These are phyloP conservation scores for Aegithalos caudatus DNA, from an alignment of 2,113 vertebrate species.

Conservation along the genomic window DNA sequence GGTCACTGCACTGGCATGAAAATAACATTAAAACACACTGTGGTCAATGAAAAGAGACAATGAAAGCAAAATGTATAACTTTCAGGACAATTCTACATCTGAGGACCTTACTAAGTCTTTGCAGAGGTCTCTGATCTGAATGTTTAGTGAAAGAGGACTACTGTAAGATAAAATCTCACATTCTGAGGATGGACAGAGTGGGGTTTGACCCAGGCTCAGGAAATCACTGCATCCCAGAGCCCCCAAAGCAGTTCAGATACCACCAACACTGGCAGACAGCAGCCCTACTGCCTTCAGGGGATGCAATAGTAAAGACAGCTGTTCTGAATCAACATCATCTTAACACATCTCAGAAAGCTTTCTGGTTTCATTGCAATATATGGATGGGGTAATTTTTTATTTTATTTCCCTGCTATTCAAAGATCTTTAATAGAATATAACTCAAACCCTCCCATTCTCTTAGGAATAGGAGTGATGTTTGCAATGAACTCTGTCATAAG, in stretches of 20 bases:
- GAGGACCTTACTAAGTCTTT: not conserved
- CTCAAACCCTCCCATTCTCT: not conserved
- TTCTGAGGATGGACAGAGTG: fast-evolving
- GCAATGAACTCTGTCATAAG: not conserved
- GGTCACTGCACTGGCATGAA: not conserved
- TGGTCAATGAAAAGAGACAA: not conserved
- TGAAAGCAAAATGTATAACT: not conserved
- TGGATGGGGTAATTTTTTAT: not conserved
- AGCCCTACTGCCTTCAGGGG: not conserved
- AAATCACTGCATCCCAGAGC: not conserved
- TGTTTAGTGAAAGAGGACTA: not conserved
- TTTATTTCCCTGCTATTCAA: not conserved
- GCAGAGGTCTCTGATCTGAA: not conserved
- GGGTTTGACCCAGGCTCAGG: not conserved
- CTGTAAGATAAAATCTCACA: not conserved
- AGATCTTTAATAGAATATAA: not conserved
- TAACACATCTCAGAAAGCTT: not conserved
- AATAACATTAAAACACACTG: not conserved
- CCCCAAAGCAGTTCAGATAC: not conserved
- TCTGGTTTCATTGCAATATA: not conserved
- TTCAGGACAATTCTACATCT: not conserved
- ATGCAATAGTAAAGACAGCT: not conserved
- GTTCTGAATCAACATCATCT: not conserved
- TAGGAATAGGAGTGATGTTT: not conserved
- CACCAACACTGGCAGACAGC: not conserved